Base-by-base conservation (phyloP, 2,888 invertebrate species). In the Melitaea athalia region DNA sequence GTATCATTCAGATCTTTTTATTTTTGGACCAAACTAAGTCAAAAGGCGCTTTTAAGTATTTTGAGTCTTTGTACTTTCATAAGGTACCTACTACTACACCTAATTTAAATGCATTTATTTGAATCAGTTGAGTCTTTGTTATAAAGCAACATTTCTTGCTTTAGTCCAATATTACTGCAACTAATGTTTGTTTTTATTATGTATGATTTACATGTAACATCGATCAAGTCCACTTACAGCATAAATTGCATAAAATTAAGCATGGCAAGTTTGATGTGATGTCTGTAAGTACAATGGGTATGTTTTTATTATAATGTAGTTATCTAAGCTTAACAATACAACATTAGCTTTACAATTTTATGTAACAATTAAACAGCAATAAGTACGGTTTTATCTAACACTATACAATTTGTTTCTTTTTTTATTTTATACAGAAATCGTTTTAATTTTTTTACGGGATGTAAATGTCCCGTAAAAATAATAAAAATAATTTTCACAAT, bases 71-170 rank as follows among this genome's bases (percentile, higher is more conserved):
- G 90, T 91, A 91, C 91, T 90, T 72, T 87, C 81, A 80, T n/a
- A 55, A 50, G 50, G 38, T 38, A 38, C 38, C 79, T 80, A 68
- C 81, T 72, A 81, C 85, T 91, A 88, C 87, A 84, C 75, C 89
- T 91, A 91, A 81, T 81, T 84, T 91, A 91, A 91, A 91, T 91
- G 91, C 91, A 89, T 85, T 85, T 75, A 79, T 82, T 81, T 83
- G 85, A 88, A 85, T 85, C 84, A 79, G 78, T 79, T 77, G 79
- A 85, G 79, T 81, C 79, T 81, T 82, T 78, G 78, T 81, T 75
- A n/a, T n/a, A 79, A 72, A 76, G 75, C 76, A 78, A 79, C 64
- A 76, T 71, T 73, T 76, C 71, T 73, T 61, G 81, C 84, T 86
- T 81, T 84, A 83, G 81, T 81, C 82, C 83, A 82, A 84, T 78